Evolutionary conservation across 2,797 vertebrate species (phyloP).

Genomic region (Sebastes hopkinsi): DNA sequence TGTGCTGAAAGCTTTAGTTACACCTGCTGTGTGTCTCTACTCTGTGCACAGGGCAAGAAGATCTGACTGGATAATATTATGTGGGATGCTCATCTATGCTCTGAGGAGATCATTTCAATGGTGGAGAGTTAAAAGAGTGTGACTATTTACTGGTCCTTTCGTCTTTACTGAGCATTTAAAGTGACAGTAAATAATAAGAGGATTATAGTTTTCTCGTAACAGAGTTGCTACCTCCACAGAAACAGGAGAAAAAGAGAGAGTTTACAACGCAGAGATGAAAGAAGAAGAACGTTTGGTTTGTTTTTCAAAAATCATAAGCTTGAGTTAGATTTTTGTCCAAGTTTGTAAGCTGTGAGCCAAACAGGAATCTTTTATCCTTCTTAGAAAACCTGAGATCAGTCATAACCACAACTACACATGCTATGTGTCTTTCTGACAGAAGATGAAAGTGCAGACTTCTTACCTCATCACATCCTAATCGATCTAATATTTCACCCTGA

Average conservation of each 20-base stretch:
- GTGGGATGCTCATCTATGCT: background rate
- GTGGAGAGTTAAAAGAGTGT: background rate
- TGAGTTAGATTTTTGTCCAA: background rate
- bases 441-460: background rate
- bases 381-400: slow-evolving; percentile 9
- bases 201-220: background rate
- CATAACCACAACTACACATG: background rate
- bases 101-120: background rate
- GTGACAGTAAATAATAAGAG: background rate
- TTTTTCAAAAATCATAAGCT: background rate
- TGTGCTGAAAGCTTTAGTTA: slow-evolving; percentile 57
- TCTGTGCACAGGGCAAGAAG: background rate
- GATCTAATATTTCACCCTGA: background rate
- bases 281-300: background rate
- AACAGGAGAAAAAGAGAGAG: background rate
- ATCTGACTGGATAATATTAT: background rate
- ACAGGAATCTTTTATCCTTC: background rate
- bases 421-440: background rate
- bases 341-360: background rate
- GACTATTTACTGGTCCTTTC: background rate
- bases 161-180: background rate
- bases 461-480: background rate
- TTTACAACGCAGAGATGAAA: background rate
- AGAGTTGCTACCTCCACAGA: background rate
- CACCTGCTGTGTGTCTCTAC: slow-evolving; percentile 48